Conservation (phyloP, 1,140 invertebrate genomes). For the Episyrphus balteatus region DNA sequence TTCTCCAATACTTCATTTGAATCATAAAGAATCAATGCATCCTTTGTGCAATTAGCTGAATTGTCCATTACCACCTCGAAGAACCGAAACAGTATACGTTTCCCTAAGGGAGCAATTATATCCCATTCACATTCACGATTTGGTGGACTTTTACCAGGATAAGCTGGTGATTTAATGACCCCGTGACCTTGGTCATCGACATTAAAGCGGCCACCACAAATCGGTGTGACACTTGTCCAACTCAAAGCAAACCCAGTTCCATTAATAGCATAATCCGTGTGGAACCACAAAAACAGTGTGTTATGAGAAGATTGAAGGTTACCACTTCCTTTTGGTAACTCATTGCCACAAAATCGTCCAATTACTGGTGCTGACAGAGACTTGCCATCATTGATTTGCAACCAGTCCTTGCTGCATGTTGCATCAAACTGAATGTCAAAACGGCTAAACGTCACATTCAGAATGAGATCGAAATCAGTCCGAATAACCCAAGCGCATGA, state of each 20-base stretch:
- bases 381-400: constrained; percentile 68
- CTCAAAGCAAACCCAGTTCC: constrained; percentile 51
- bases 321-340: constrained; percentile 48
- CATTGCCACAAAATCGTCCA: constrained; percentile 65
- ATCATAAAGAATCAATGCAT: constrained; percentile 13
- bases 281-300: constrained; percentile 65
- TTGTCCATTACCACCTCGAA: constrained; percentile 50
- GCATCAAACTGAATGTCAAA: constrained; percentile 56
- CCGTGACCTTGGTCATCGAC: constrained; percentile 43
- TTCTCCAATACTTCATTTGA: constrained; percentile 38
- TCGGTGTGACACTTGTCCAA: constrained; percentile 57
- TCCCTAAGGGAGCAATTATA: constrained; percentile 52
- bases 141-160: constrained; percentile 64
- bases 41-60: constrained; percentile 3
- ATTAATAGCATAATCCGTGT: constrained; percentile 45
- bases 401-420: constrained; percentile 53
- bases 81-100: constrained; percentile 66
- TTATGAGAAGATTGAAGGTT: constrained; percentile 60
- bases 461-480: constrained; percentile 47
- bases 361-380: constrained; percentile 52
- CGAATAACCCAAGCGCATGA: constrained; percentile 73
- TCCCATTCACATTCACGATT: constrained; percentile 69
- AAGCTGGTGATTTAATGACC: constrained; percentile 66
- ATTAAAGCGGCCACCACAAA: constrained; percentile 54
- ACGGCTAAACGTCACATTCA: constrained; percentile 65